Evolutionary conservation across 2,888 invertebrate genomes (phyloP).

Genomic region (Drosophila kanekoi): DNA sequence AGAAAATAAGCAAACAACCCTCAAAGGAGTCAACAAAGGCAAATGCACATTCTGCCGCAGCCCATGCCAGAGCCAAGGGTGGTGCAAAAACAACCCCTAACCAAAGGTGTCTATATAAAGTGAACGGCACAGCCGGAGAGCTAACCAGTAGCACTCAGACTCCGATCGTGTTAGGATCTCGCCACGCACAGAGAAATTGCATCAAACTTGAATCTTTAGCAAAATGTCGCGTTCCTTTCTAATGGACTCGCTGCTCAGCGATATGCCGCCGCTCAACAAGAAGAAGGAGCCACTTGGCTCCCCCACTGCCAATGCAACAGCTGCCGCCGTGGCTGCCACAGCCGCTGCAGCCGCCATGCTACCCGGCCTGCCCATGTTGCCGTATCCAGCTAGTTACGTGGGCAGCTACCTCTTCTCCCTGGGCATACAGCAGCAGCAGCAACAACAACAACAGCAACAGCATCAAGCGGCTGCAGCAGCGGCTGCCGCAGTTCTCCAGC

Average conservation of each 20-base stretch:
- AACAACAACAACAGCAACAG: conserved; percentile 81
- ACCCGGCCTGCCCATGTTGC: conserved; percentile 86
- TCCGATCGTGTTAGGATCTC: conserved; percentile 74
- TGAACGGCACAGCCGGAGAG: conserved; percentile 35
- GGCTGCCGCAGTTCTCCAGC: conserved; percentile 57
- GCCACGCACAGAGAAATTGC: background rate
- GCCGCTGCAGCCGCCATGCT: conserved; percentile 84
- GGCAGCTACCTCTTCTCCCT: conserved; percentile 88
- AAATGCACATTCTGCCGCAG: conserved; percentile 22
- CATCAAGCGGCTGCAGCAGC: conserved; percentile 62
- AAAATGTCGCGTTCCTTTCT: conserved; percentile 93
- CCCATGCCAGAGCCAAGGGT: conserved; percentile 43
- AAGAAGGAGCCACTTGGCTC: conserved; percentile 71
- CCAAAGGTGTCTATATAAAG: conserved; percentile 70
- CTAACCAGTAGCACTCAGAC: conserved; percentile 70
- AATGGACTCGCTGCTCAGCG: conserved; percentile 92
- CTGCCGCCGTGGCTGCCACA: conserved; percentile 85
- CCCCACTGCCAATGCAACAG: conserved; percentile 62
- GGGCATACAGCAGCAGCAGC: conserved; percentile 87
- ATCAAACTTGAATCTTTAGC: background rate
- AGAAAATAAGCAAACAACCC: conserved; percentile 73
- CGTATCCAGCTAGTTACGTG: conserved; percentile 89
- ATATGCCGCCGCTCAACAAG: conserved; percentile 86
- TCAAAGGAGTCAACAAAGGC: conserved; percentile 73
- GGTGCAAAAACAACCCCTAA: conserved; percentile 59